Percentiles rank a stretch among this genome's conserved stretches.
Evolutionary conservation across 2,113 vertebrate genomes (phyloP).

Genomic region (Corydoras maculifer): DNA sequence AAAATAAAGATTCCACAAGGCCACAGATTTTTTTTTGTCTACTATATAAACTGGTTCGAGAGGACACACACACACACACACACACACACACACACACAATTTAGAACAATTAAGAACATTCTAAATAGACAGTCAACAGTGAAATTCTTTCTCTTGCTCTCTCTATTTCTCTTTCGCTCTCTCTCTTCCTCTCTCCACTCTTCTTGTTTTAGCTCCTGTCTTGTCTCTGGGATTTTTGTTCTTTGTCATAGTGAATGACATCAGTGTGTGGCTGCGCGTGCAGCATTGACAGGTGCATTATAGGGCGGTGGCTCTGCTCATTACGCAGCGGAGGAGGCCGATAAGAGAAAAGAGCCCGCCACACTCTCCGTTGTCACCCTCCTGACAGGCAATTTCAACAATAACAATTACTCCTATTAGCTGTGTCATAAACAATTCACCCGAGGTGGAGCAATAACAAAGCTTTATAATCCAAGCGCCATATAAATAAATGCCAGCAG

Average conservation of each 20-base stretch:
- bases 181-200: constrained; percentile 1
- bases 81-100: too few relatives aligned
- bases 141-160: constrained; percentile 59
- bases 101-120: too few relatives aligned
- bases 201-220: constrained; percentile 42
- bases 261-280: constrained; percentile 92
- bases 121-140: constrained; percentile 52
- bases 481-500: constrained; percentile 93
- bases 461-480: constrained; percentile 90
- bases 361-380: constrained; percentile 88
- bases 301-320: constrained; percentile 91
- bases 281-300: constrained; percentile 99
- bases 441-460: constrained; percentile 88
- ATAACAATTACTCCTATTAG: constrained; percentile 99
- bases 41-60: not conserved
- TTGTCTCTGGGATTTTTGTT: constrained; percentile 19
- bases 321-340: constrained; percentile 95
- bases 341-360: constrained; percentile 81
- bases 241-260: constrained; percentile 90
- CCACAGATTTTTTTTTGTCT: too few relatives aligned
- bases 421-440: constrained; percentile 99
- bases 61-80: not conserved
- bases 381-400: constrained; percentile 99
- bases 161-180: constrained; percentile 22
- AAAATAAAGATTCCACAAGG: too few relatives aligned